Evolutionary conservation across 2,888 invertebrate species (phyloP).

Genomic region (Epinotia demarniana): DNA sequence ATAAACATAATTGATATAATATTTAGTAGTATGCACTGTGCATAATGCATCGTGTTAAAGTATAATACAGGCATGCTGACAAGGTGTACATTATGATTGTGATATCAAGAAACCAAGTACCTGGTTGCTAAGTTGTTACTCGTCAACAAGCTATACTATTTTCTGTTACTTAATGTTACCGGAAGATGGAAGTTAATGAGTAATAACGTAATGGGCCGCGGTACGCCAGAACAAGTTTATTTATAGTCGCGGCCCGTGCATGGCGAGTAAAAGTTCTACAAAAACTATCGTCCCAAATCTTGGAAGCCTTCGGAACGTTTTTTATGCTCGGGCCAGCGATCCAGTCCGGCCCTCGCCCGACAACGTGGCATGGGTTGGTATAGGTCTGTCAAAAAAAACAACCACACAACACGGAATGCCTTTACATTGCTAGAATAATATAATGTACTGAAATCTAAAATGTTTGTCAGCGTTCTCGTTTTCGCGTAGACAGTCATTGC

Average conservation of each 20-base stretch:
- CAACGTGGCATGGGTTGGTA: constrained; percentile 66
- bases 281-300: constrained; percentile 74
- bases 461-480: constrained; percentile 8
- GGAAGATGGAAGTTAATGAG: constrained; percentile 59
- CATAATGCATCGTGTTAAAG: too few relatives aligned
- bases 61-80: not conserved
- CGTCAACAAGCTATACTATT: not conserved
- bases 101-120: not conserved
- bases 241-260: constrained; percentile 60
- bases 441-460: constrained; percentile 28
- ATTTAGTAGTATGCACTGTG: too few relatives aligned
- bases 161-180: constrained; percentile 44
- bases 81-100: not conserved
- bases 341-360: constrained; percentile 55
- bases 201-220: constrained; percentile 53
- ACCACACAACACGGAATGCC: constrained; percentile 34
- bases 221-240: constrained; percentile 70
- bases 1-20: too few relatives aligned
- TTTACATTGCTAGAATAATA: constrained; percentile 2
- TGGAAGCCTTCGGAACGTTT: constrained; percentile 70
- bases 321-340: constrained; percentile 58
- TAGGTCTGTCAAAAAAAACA: constrained; percentile 65
- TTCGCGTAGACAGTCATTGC: constrained; percentile 3
- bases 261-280: constrained; percentile 65
- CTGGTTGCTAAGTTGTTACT: not conserved